Evolutionary conservation across 2,113 vertebrate genomes (phyloP).

Genomic region (Shinisaurus crocodilurus): DNA sequence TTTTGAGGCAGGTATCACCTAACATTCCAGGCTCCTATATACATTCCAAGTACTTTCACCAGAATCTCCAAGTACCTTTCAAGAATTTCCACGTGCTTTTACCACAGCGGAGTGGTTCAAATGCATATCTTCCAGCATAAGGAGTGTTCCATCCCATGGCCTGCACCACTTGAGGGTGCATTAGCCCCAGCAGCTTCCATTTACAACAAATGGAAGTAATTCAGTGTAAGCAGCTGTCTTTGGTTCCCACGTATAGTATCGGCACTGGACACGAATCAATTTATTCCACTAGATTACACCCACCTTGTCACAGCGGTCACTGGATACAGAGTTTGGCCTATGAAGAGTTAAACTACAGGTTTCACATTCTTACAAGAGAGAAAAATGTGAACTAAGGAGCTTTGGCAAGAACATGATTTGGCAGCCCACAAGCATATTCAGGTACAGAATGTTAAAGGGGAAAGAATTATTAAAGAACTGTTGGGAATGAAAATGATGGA

Average conservation of each 20-base stretch:
- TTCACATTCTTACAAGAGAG: constrained; percentile 16
- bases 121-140: neutral
- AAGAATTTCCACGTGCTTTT: neutral
- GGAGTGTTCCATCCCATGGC: neutral
- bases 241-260: neutral
- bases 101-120: neutral
- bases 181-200: neutral
- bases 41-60: neutral
- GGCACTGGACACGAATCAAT: neutral
- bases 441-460: constrained; percentile 31
- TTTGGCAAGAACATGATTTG: constrained; percentile 1
- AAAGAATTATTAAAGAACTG: constrained; percentile 37
- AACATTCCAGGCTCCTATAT: neutral
- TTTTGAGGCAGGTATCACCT: neutral
- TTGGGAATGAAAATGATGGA: constrained; percentile 61
- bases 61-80: neutral
- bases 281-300: accelerated
- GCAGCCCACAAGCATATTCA: neutral
- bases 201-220: neutral
- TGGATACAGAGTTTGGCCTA: accelerated
- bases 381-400: constrained; percentile 19
- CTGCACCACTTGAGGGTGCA: neutral
- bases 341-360: neutral
- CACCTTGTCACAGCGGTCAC: accelerated
- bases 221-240: neutral